phyloP scores from a whole-genome alignment of 2,888 invertebrate genomes.

The Empis stercorea region DNA sequence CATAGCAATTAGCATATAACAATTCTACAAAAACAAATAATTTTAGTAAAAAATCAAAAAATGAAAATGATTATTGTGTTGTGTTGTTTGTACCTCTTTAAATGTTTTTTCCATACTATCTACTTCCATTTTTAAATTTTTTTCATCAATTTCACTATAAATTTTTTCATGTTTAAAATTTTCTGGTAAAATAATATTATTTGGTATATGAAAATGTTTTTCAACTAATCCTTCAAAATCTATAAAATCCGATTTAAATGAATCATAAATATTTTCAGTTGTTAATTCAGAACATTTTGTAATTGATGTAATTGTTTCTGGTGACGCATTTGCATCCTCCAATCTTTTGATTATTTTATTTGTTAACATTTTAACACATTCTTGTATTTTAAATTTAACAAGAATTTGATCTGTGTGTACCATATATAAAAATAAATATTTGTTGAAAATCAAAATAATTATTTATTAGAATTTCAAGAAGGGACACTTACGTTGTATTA shows the following conservation, averaged over 20 bases:
- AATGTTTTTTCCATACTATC: neutral
- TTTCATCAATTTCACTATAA: neutral
- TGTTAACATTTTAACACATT: neutral
- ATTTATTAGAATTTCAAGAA: neutral
- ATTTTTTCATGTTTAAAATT: neutral
- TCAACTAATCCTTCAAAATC: neutral
- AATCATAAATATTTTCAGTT: neutral
- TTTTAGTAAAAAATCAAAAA: neutral
- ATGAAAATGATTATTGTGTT: too few relatives aligned
- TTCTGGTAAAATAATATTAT: neutral
- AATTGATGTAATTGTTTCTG: neutral
- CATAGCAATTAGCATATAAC: slow-evolving; percentile 15
- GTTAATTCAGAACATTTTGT: neutral
- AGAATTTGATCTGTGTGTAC: neutral
- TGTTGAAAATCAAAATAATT: too few relatives aligned
- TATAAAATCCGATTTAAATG: neutral
- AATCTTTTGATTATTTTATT: neutral
- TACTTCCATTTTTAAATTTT: neutral
- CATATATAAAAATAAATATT: too few relatives aligned
- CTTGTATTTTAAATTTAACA: neutral
- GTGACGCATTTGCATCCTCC: neutral
- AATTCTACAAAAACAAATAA: slow-evolving; percentile 14
- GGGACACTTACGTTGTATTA: neutral
- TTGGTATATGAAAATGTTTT: neutral
- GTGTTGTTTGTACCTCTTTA: neutral